Evolutionary conservation across 2,888 invertebrate species (phyloP).

Genomic region (Pantelozetes paolii): DNA sequence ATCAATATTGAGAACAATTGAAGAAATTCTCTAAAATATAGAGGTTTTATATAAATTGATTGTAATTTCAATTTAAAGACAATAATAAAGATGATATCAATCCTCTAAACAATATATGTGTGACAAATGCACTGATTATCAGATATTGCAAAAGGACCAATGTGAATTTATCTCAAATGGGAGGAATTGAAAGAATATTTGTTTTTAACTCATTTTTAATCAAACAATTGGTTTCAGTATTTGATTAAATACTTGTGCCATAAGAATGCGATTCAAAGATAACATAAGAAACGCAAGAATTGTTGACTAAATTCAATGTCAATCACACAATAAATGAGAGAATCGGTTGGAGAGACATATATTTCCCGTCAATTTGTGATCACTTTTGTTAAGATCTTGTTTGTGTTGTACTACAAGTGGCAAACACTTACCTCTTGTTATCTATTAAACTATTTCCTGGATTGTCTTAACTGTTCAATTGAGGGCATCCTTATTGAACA

Average conservation of each 20-base stretch:
- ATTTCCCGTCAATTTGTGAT: constrained; percentile 2
- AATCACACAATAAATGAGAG: not conserved
- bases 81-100: not conserved
- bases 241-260: too few species aligned
- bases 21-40: too few species aligned
- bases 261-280: too few species aligned
- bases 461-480: constrained; percentile 35
- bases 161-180: not conserved
- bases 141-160: not conserved
- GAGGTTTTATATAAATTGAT: too few species aligned
- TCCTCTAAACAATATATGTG: not conserved
- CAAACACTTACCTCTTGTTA: not conserved
- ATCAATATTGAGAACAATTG: too few species aligned
- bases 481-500: constrained; percentile 33
- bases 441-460: constrained; percentile 27
- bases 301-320: not conserved
- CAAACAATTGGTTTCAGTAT: too few species aligned
- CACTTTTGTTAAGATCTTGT: not conserved
- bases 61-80: too few species aligned
- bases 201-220: too few species aligned
- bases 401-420: not conserved
- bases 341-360: not conserved
- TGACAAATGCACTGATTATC: not conserved
- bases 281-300: not conserved
- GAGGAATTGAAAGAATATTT: not conserved